Evolutionary conservation across 2,113 vertebrate genomes (phyloP), one percentile per base, ranked within the genome.

Genomic region (Petroica traversi): DNA sequence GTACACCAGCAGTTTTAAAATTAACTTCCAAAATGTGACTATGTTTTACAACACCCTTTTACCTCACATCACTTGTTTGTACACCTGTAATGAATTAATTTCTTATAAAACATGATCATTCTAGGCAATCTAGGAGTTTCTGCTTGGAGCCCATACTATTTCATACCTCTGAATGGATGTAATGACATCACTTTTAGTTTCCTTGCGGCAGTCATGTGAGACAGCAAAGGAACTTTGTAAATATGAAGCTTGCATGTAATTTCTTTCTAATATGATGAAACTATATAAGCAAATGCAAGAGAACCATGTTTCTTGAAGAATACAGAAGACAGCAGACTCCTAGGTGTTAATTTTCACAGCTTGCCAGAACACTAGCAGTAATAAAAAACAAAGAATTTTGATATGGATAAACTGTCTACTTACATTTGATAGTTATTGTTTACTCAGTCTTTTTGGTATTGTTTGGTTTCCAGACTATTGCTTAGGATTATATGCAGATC

Each of bases 41-140:
- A 3, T 33, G 15, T 64, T 79, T 85, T 55, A 51, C 16, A 69
- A 64, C 3, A 63, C 20, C 6, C 18, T 52, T 80, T 69, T 40
- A 69, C 17, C 5, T 76, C n/a, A 67, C 31, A 25, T 43, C 19
- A 73, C 22, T 61, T 72, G 8, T 43, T 91, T 61, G 57, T 31
- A 11, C 38, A 88, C n/a, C 28, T 75, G 34, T 16, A 85, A 59
- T 51, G 16, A 82, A 85, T 38, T n/a, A 78, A 83, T 64, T 57
- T 23, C 23, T 67, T 20, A n/a, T 5, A 59, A 84, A 76, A 69
- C 18, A 34, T 0, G 0, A 68, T 25, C 0, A 1, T 46, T 33
- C 20, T 40, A 85, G 8, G 34, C 28, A 85, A 85, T 16, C 3
- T 18, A 64, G n/a, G 12, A 78, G 31, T 69, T 79, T 62, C 46